Percentiles rank a stretch among this genome's conserved stretches.
Conservation (phyloP, 2,888 invertebrate species). For the Lepidocyrtoides sp. region DNA sequence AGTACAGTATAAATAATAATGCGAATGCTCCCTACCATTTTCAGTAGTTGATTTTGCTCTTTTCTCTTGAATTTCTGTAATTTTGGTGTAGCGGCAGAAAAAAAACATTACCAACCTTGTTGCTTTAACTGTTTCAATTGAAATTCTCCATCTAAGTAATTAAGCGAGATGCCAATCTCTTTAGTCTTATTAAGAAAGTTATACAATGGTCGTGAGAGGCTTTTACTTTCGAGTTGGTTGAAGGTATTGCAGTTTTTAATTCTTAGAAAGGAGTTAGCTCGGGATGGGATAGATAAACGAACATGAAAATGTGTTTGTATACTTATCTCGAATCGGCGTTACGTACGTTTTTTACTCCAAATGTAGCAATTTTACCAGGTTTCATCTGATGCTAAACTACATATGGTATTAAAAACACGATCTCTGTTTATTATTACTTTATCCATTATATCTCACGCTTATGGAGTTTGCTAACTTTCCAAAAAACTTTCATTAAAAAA, state of each 20-base stretch:
- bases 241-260: constrained; percentile 3
- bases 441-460: constrained; percentile 25
- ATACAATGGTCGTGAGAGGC: not conserved
- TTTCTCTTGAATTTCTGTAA: constrained; percentile 13
- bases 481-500: constrained; percentile 43
- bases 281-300: not conserved
- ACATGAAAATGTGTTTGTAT: not conserved
- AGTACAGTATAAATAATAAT: too few species aligned
- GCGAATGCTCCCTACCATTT: too few species aligned
- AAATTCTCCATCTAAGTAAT: constrained; percentile 69
- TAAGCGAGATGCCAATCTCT: constrained; percentile 71
- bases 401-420: not conserved
- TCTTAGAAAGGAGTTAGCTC: not conserved
- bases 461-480: not conserved
- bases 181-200: constrained; percentile 55
- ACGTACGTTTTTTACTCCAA: not conserved
- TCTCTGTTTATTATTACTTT: constrained; percentile 10
- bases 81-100: not conserved
- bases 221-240: not conserved
- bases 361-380: not conserved
- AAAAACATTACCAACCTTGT: not conserved
- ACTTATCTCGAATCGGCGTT: not conserved
- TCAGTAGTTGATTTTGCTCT: not conserved
- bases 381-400: not conserved
- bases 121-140: constrained; percentile 43